Conservation (phyloP, 1,140 invertebrate species). For the Brachionus manjavacas region DNA sequence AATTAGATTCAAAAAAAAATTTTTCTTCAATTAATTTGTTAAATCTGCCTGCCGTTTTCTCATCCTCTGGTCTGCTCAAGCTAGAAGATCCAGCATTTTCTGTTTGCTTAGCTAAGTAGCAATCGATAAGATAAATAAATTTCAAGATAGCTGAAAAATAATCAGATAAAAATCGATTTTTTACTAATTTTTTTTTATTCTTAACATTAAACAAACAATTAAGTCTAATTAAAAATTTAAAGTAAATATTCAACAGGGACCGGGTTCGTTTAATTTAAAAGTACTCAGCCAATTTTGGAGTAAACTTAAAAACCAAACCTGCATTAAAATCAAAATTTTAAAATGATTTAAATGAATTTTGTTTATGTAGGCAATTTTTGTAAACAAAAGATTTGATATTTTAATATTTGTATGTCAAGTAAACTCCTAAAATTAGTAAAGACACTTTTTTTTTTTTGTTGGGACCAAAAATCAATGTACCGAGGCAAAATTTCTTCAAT, state of each 20-base stretch:
- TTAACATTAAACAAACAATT: too few species aligned
- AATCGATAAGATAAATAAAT: neutral
- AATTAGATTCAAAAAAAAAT: neutral
- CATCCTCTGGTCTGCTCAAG: neutral
- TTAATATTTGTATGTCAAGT: neutral
- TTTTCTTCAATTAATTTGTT: neutral
- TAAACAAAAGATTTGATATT: neutral
- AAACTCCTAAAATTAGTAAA: neutral
- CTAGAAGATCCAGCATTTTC: neutral
- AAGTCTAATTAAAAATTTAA: neutral
- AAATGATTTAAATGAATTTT: neutral
- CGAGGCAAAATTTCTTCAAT: neutral
- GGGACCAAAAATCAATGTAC: neutral
- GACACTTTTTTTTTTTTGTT: neutral
- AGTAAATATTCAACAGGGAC: neutral
- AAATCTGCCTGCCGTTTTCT: neutral
- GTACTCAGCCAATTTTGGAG: neutral
- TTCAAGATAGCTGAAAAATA: neutral
- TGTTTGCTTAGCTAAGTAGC: neutral
- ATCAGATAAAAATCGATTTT: neutral
- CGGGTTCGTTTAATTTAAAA: neutral
- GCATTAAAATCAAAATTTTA: neutral
- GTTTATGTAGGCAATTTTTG: neutral
- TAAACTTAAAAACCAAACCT: too few species aligned
- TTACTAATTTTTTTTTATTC: neutral